Evolutionary conservation across 2,888 invertebrate species (phyloP), one percentile per base, ranked within the genome.

Genomic region (Philaethria dido): DNA sequence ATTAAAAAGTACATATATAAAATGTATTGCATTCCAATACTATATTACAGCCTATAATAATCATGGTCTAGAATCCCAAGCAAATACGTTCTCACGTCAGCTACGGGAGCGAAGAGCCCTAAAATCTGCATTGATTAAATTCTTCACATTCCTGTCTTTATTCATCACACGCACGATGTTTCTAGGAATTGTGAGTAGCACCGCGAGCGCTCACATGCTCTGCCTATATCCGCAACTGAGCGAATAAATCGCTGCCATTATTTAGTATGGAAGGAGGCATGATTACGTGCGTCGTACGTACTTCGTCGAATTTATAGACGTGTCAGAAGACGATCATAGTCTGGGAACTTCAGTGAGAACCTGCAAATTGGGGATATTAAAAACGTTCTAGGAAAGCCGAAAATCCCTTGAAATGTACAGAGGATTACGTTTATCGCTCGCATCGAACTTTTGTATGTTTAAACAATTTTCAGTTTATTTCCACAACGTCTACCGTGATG

Each of bases 71-170:
- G 77, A 75, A 33, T 52, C 33, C 44, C 18, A n/a, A 13, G 6
- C 20, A 20, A 50, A 36, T 29, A 8, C 73, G 83, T 88, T 91
- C 87, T 88, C 90, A 90, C 87, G 84, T 86, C 78, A 73, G 69
- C 78, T 72, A 73, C 80, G 82, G 82, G 81, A 79, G 78, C 81
- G 78, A 80, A 73, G 78, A 82, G 83, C 82, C 85, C 87, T 89
- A 82, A 87, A 89, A 91, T 90, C 89, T 88, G 88, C 87, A 84
- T 80, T 86, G 88, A 86, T 86, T 83, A 83, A 88, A 92, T 92
- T 87, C 90, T 83, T 77, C 70, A 77, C 86, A 82, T 82, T 88
- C 85, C 83, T 73, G 78, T 73, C 80, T 89, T 88, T 91, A 92
- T 92, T 92, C 92, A 88, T 86, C 87, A 90, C 91, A 88, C 91